Conservation (phyloP, 2,113 vertebrate genomes). For the Eulacestoma nigropectus region DNA sequence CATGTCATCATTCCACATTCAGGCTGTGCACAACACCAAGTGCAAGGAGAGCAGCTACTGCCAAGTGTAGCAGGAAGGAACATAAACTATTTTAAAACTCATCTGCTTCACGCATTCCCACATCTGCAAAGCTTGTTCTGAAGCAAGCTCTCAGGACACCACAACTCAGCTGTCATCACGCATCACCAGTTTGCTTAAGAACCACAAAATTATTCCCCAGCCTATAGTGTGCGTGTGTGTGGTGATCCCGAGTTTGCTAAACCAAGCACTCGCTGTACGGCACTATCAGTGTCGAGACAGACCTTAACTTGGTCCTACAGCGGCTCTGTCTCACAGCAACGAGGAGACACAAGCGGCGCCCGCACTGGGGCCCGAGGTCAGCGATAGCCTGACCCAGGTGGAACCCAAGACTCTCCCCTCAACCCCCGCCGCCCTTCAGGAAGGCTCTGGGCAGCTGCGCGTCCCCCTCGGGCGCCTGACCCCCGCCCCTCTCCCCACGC, state of each 20-base stretch:
- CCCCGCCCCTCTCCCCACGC: not conserved
- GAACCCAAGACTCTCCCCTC: not conserved
- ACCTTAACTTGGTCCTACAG: not conserved
- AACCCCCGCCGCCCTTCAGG: too few species aligned
- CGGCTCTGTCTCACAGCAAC: not conserved
- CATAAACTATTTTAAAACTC: not conserved
- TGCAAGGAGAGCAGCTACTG: fast-evolving
- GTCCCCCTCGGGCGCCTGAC: fast-evolving
- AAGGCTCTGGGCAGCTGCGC: not conserved
- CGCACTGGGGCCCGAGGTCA: not conserved
- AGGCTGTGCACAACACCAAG: not conserved
- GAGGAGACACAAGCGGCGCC: too few species aligned
- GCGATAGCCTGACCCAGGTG: fast-evolving
- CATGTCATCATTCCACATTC: not conserved
- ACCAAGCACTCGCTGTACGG: too few species aligned
- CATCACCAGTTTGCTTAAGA: not conserved
- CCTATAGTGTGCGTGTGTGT: fast-evolving
- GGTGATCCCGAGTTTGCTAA: not conserved
- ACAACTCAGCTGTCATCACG: fast-evolving
- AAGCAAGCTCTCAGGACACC: not conserved
- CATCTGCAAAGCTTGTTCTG: not conserved
- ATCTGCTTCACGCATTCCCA: not conserved
- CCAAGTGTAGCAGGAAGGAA: too few species aligned
- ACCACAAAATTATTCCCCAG: not conserved
- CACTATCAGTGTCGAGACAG: not conserved